Evolutionary conservation across 2,797 vertebrate species (phyloP).

Genomic region (Ceyx erithaca): DNA sequence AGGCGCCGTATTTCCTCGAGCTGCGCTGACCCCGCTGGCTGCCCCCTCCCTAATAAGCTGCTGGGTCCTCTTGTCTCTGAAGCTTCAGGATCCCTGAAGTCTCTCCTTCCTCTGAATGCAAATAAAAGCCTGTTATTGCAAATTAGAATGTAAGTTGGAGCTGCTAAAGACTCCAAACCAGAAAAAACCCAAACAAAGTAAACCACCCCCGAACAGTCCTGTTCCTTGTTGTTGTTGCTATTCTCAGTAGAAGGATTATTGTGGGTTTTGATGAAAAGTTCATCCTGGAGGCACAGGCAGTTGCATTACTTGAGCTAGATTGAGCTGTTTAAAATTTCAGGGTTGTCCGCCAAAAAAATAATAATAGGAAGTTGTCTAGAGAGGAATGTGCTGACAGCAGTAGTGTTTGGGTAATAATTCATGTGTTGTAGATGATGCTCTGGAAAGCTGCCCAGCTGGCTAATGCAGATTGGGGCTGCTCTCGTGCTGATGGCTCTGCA

Average conservation of each 20-base stretch:
- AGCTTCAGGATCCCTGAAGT: slow-evolving; percentile 5
- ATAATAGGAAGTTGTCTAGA: slow-evolving; percentile 71
- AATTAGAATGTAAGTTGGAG: slow-evolving; percentile 7
- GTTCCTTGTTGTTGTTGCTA: not conserved
- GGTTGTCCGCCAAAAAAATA: slow-evolving; percentile 73
- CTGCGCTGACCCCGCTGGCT: not conserved
- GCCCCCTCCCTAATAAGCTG: not conserved
- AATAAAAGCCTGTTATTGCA: slow-evolving; percentile 22
- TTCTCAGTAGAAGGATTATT: slow-evolving; percentile 25
- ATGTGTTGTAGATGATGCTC: slow-evolving; percentile 57
- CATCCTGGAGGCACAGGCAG: slow-evolving; percentile 63
- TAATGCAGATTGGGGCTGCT: slow-evolving; percentile 63
- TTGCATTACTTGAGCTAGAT: slow-evolving; percentile 63
- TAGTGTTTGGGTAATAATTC: slow-evolving; percentile 74
- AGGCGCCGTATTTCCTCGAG: not conserved
- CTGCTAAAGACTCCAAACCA: not conserved
- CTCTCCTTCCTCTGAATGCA: not conserved
- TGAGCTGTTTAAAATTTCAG: slow-evolving; percentile 78
- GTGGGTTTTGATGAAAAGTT: slow-evolving; percentile 47
- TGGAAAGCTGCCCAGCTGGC: slow-evolving; percentile 73
- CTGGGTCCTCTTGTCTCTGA: not conserved
- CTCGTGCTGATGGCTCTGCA: slow-evolving; percentile 39
- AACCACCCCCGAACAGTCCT: not conserved
- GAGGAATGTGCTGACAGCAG: slow-evolving; percentile 79
- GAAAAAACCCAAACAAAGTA: not conserved